A percentile compares a stretch with the other conserved stretches of the same genome.
Evolutionary conservation across 2,113 vertebrate genomes (phyloP).

Genomic region (Tupaia chinensis): DNA sequence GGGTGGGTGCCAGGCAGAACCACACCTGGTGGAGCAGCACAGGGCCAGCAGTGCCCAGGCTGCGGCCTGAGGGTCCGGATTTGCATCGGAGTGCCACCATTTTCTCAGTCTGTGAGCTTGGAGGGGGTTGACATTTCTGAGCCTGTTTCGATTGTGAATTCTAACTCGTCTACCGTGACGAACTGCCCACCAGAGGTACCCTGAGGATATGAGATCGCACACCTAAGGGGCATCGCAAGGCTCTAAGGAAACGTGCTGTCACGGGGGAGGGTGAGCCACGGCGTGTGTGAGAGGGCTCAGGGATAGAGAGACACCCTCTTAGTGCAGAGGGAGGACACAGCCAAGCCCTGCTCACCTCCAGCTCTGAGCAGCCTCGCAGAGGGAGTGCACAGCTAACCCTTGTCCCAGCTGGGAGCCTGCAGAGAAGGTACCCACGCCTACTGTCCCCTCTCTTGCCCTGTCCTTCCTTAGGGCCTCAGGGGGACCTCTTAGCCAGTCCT

Average conservation of each 20-base stretch:
- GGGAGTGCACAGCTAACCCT: too few relatives aligned
- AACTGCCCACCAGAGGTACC: too few relatives aligned
- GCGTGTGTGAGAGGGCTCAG: not conserved
- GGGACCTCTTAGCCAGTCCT: not conserved
- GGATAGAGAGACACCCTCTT: not conserved
- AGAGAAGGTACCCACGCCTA: not conserved
- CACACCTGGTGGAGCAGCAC: not conserved
- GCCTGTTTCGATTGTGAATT: not conserved
- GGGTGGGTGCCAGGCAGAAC: too few relatives aligned
- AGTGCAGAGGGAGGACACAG: not conserved
- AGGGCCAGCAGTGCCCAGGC: too few relatives aligned
- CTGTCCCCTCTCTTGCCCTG: too few relatives aligned
- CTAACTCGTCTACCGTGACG: too few relatives aligned
- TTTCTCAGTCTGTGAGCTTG: not conserved
- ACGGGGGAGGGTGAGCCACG: not conserved
- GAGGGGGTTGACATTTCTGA: not conserved
- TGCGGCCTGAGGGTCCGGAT: not conserved
- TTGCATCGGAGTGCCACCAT: not conserved
- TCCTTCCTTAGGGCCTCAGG: not conserved
- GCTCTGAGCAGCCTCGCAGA: not conserved
- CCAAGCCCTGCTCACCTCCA: accelerated
- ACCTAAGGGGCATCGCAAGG: not conserved
- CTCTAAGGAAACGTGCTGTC: not conserved
- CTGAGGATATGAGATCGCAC: not conserved
- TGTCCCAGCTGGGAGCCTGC: not conserved